phyloP scores from a whole-genome alignment of 2,797 vertebrate genomes.

The Salarias fasciatus region DNA sequence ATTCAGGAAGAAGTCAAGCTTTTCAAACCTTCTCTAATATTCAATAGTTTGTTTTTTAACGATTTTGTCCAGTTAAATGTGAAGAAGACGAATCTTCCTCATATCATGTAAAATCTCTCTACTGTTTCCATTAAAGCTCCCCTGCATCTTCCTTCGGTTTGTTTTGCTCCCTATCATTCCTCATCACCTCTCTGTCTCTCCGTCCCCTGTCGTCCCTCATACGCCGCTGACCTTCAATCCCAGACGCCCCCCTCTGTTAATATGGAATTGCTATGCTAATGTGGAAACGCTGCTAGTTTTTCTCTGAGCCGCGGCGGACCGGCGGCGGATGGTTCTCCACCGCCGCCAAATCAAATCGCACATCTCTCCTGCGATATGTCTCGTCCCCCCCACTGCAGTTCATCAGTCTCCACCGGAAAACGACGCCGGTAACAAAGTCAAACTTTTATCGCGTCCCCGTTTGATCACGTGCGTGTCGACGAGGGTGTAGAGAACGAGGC shows the following conservation, averaged over 20 bases:
- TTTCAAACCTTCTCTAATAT: no score
- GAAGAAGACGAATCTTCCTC: slow-evolving; percentile 25
- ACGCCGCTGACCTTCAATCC: slow-evolving; percentile 63
- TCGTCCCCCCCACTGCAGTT: slow-evolving; percentile 20
- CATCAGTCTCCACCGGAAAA: no score
- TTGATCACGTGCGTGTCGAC: slow-evolving; percentile 48
- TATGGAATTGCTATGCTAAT: slow-evolving; percentile 69
- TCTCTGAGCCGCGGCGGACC: slow-evolving; percentile 53
- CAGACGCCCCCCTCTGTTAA: slow-evolving; percentile 43
- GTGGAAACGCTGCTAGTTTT: slow-evolving; percentile 55
- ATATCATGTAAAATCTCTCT: no score
- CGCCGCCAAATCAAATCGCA: slow-evolving; percentile 56
- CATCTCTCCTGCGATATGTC: slow-evolving; percentile 25
- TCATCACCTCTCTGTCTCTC: no score
- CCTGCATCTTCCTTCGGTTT: slow-evolving; percentile 69
- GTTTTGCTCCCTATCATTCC: slow-evolving; percentile 44
- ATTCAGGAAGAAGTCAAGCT: no score
- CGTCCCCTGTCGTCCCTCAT: slow-evolving; percentile 48
- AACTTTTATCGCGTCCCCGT: slow-evolving; percentile 51
- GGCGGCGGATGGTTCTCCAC: slow-evolving; percentile 30
- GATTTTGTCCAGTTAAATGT: slow-evolving; percentile 16
- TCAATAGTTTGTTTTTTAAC: no score
- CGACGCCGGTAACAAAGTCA: no score
- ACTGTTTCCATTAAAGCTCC: no score
- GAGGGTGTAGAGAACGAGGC: no score